Conservation (phyloP, 2,888 invertebrate species). For the Marronus borbonicus region DNA sequence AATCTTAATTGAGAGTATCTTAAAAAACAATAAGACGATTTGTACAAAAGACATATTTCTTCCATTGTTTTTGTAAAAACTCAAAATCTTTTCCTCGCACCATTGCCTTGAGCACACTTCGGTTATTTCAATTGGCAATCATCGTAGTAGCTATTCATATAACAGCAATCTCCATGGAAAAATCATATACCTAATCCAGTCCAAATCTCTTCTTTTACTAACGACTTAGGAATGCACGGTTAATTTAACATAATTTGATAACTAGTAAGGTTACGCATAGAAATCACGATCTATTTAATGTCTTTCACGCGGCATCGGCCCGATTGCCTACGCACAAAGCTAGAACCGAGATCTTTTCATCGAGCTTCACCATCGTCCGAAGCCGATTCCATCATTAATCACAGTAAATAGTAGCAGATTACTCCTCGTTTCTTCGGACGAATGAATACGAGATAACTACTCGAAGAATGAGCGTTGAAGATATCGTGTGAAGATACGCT, state of each 20-base stretch:
- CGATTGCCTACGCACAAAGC: conserved; percentile 18
- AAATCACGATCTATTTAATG: background rate
- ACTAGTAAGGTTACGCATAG: background rate
- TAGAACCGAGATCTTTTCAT: conserved; percentile 29
- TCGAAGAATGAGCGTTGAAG: conserved; percentile 3
- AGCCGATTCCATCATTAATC: conserved; percentile 37
- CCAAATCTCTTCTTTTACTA: too few species aligned
- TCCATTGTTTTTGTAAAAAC: too few species aligned
- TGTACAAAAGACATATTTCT: too few species aligned
- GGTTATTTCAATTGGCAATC: too few species aligned
- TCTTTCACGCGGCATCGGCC: conserved; percentile 16
- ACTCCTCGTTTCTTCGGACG: conserved; percentile 34
- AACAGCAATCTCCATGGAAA: too few species aligned
- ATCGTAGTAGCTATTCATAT: too few species aligned
- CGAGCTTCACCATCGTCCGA: background rate
- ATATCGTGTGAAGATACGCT: conserved; percentile 45
- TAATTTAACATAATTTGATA: background rate
- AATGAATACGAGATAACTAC: conserved; percentile 48
- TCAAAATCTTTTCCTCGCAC: too few species aligned
- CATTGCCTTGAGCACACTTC: too few species aligned
- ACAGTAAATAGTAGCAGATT: conserved; percentile 49
- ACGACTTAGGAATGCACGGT: background rate
- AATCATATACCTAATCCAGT: too few species aligned
- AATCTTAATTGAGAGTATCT: too few species aligned
- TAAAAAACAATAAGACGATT: too few species aligned